Conservation (phyloP, 2,797 vertebrate species). For the Propithecus perrieri region DNA sequence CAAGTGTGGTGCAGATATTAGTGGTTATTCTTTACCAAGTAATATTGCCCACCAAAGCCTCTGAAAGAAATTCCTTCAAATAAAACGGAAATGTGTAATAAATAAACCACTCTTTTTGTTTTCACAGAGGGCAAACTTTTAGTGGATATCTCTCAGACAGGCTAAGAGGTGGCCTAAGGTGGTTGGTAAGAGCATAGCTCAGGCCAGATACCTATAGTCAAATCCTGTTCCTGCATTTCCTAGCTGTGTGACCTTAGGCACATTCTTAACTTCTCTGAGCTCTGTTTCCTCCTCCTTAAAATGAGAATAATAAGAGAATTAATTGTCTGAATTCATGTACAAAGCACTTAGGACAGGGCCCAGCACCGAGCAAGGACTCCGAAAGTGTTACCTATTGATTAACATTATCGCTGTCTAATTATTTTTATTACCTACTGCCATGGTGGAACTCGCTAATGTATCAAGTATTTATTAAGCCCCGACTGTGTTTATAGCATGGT, state of each 20-base stretch:
- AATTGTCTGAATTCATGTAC: background rate
- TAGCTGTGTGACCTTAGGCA: background rate
- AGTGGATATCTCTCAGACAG: background rate
- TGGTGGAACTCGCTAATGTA: slow-evolving; percentile 1
- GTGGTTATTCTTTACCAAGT: background rate
- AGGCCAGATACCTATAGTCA: background rate
- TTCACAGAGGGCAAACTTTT: background rate
- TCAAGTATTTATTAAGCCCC: background rate
- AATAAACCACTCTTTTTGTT: background rate
- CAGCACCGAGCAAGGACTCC: background rate
- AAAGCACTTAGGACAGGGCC: background rate
- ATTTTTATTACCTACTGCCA: slow-evolving; percentile 22
- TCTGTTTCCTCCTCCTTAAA: background rate
- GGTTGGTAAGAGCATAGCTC: background rate
- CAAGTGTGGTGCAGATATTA: background rate
- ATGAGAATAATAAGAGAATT: background rate
- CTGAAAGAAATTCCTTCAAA: background rate
- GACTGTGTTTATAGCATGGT: background rate
- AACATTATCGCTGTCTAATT: background rate
- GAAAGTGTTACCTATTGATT: background rate
- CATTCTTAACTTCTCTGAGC: background rate
- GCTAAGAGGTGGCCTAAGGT: background rate
- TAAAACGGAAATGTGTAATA: background rate
- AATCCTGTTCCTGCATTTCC: background rate
- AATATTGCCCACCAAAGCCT: background rate